Conservation (phyloP, 92 coral and sea anemone genomes). For the Epizoanthus stellaris region DNA sequence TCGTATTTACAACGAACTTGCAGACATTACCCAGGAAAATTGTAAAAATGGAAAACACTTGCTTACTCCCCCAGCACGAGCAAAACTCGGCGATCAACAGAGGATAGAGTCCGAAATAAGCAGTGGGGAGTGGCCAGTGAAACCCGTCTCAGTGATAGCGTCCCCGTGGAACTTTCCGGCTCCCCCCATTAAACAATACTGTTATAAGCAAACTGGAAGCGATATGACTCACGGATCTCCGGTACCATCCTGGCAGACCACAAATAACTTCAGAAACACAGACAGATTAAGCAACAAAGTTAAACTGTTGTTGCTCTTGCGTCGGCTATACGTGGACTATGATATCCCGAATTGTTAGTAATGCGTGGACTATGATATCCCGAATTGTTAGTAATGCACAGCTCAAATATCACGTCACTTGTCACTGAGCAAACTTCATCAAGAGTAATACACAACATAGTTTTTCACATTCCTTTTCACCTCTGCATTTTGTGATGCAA, state of each 20-base stretch:
- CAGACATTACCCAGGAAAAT: constrained; percentile 18
- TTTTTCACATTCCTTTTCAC: neutral
- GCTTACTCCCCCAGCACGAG: neutral
- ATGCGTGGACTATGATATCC: constrained; percentile 3
- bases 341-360: constrained; percentile 24
- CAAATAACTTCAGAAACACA: constrained; percentile 16
- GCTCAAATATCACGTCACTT: neutral
- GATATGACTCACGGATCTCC: neutral
- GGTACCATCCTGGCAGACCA: constrained; percentile 5
- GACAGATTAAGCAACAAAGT: constrained; percentile 16
- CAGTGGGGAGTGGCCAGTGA: neutral
- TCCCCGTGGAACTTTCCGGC: too few relatives aligned
- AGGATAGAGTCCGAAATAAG: neutral
- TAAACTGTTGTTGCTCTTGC: constrained; percentile 22
- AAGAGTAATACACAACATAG: neutral
- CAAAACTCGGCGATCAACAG: neutral
- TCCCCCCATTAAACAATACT: neutral
- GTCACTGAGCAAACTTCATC: neutral
- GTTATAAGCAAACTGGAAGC: neutral
- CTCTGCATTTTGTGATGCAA: neutral
- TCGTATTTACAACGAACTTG: constrained; percentile 22
- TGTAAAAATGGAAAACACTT: constrained; percentile 7
- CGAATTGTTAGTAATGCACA: neutral
- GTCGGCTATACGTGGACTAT: constrained; percentile 31
- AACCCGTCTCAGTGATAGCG: neutral